These are phyloP conservation scores for Philonicus albiceps DNA, from an alignment of 2,888 invertebrate species.

Conservation along the genomic window DNA sequence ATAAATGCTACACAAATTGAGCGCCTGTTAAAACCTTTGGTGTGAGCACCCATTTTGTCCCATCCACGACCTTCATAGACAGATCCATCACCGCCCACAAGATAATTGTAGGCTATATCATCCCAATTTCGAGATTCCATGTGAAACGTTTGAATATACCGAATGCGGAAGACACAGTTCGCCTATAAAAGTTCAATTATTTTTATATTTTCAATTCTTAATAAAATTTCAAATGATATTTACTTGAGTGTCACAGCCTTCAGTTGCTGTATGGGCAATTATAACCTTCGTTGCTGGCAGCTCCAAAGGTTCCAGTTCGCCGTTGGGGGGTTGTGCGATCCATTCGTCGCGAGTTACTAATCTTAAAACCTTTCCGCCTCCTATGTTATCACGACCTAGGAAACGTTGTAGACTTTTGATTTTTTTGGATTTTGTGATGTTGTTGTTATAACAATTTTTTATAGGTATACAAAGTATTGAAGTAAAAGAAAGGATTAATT, in stretches of 20 bases:
- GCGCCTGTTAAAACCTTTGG: constrained; percentile 70
- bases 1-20: constrained; percentile 78
- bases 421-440: background rate
- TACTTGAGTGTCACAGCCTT: constrained; percentile 68
- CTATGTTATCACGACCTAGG: constrained; percentile 50
- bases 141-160: constrained; percentile 73
- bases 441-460: background rate
- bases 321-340: constrained; percentile 71
- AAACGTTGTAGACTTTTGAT: constrained; percentile 38
- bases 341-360: constrained; percentile 70
- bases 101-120: constrained; percentile 80
- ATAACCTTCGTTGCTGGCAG: constrained; percentile 68
- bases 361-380: constrained; percentile 62
- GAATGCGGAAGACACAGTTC: constrained; percentile 68
- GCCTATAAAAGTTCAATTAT: constrained; percentile 63
- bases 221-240: constrained; percentile 39
- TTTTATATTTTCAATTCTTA: background rate
- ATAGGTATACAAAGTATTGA: background rate
- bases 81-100: constrained; percentile 80
- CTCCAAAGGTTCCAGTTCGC: constrained; percentile 60
- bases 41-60: constrained; percentile 76
- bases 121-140: constrained; percentile 71
- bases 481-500: background rate
- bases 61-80: constrained; percentile 80
- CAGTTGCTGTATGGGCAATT: constrained; percentile 73